Evolutionary conservation across 2,113 vertebrate genomes (phyloP).

Genomic region (Reinhardtius hippoglossoides): DNA sequence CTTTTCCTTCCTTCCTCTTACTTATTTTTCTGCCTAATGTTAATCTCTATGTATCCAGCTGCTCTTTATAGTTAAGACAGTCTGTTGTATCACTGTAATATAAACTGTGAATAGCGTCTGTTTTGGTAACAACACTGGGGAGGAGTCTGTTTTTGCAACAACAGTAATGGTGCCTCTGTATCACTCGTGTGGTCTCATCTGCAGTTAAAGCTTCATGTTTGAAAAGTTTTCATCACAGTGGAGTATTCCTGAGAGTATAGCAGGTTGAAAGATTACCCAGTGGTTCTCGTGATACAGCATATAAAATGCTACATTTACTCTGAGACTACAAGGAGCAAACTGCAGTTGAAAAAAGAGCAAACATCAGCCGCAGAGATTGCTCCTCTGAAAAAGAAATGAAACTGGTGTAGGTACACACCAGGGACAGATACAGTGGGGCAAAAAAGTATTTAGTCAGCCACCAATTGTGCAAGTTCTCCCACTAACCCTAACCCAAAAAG

Average conservation of each 20-base stretch:
- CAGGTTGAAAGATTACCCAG: neutral
- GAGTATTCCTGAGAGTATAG: neutral
- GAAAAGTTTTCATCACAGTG: constrained; percentile 5
- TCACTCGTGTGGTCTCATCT: neutral
- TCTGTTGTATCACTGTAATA: neutral
- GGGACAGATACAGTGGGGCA: no score
- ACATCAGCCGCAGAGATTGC: neutral
- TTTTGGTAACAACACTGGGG: constrained; percentile 10
- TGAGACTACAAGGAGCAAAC: neutral
- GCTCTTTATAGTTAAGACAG: neutral
- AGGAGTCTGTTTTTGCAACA: no score
- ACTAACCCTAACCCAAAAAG: no score
- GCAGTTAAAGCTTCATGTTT: neutral
- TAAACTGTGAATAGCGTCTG: constrained; percentile 15
- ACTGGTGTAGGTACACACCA: neutral
- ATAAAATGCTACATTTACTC: neutral
- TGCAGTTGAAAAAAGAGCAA: neutral
- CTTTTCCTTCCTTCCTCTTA: neutral
- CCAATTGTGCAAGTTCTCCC: no score
- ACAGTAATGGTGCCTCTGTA: neutral
- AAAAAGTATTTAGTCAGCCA: no score
- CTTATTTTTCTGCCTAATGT: neutral
- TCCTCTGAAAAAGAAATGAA: neutral
- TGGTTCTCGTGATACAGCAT: neutral
- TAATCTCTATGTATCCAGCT: constrained; percentile 4